These are phyloP conservation scores for Campoplex capitator DNA, from an alignment of 2,888 invertebrate genomes.

Conservation along the genomic window DNA sequence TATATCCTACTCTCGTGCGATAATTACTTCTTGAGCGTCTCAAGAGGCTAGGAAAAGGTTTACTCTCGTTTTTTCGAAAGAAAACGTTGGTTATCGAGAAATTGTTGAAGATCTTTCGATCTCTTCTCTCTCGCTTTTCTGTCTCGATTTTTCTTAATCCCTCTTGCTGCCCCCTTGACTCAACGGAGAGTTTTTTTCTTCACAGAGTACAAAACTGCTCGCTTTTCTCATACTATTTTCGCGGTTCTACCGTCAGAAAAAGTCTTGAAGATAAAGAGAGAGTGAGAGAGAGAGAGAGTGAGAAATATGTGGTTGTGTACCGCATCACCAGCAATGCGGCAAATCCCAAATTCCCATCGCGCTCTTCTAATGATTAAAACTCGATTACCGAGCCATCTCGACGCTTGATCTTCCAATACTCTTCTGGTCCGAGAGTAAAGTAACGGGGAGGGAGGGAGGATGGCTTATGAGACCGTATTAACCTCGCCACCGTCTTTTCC, in stretches of 20 bases:
- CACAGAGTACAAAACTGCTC: constrained; percentile 28
- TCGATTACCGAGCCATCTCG: constrained; percentile 62
- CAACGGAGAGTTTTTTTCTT: constrained; percentile 51
- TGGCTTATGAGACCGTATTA: constrained; percentile 39
- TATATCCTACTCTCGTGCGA: constrained; percentile 35
- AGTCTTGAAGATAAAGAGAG: neutral
- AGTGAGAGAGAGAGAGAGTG: neutral
- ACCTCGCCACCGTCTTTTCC: constrained; percentile 10
- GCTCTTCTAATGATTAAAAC: constrained; percentile 68
- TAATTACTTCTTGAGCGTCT: constrained; percentile 42
- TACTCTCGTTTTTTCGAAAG: constrained; percentile 28
- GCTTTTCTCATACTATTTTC: constrained; percentile 31
- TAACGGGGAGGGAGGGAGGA: neutral
- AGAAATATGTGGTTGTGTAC: constrained; percentile 26
- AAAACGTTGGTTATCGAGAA: constrained; percentile 65
- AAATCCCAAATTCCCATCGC: constrained; percentile 68
- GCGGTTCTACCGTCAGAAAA: constrained; percentile 15
- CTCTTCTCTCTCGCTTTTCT: constrained; percentile 24
- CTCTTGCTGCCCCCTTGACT: constrained; percentile 21
- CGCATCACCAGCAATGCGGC: constrained; percentile 66
- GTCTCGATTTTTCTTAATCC: constrained; percentile 51
- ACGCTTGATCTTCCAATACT: constrained; percentile 57
- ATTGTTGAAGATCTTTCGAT: constrained; percentile 59
- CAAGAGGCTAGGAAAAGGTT: constrained; percentile 45
- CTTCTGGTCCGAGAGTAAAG: neutral